Conservation (phyloP, 2,113 vertebrate genomes). For the Corythornis vintsioides region DNA sequence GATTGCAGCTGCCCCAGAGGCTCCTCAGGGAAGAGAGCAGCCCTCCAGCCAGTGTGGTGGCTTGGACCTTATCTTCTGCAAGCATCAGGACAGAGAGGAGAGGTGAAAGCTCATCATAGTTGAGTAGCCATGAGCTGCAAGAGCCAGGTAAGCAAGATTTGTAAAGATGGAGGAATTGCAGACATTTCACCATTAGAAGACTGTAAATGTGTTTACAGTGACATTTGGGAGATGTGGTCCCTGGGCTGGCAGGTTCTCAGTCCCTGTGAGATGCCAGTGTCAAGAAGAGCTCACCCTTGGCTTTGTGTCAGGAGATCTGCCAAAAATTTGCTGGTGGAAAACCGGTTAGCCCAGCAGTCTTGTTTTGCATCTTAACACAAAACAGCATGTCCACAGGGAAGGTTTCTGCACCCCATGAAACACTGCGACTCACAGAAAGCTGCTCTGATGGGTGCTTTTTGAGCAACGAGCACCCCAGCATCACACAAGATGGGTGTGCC, state of each 20-base stretch:
- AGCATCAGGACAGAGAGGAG: background rate
- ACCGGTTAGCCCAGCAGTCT: background rate
- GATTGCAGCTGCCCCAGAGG: background rate
- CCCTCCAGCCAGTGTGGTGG: accelerated
- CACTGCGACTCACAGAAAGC: background rate
- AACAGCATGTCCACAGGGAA: background rate
- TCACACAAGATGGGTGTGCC: too few species aligned
- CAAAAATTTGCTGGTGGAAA: background rate
- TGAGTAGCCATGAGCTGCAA: accelerated
- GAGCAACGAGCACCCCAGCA: background rate
- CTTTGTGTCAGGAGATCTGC: background rate
- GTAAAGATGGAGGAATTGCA: background rate
- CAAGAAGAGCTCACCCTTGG: background rate
- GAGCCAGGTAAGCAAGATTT: background rate
- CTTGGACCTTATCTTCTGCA: background rate
- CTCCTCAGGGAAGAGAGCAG: background rate
- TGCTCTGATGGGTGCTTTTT: background rate
- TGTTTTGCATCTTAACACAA: background rate
- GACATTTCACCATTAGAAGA: background rate
- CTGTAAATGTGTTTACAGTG: background rate
- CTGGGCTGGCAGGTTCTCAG: background rate
- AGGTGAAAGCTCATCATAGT: accelerated
- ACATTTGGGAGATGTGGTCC: background rate
- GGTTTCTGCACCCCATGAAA: background rate
- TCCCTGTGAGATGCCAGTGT: background rate